These are phyloP conservation scores for Electrophaes corylata DNA, from an alignment of 2,888 invertebrate genomes.

Conservation along the genomic window DNA sequence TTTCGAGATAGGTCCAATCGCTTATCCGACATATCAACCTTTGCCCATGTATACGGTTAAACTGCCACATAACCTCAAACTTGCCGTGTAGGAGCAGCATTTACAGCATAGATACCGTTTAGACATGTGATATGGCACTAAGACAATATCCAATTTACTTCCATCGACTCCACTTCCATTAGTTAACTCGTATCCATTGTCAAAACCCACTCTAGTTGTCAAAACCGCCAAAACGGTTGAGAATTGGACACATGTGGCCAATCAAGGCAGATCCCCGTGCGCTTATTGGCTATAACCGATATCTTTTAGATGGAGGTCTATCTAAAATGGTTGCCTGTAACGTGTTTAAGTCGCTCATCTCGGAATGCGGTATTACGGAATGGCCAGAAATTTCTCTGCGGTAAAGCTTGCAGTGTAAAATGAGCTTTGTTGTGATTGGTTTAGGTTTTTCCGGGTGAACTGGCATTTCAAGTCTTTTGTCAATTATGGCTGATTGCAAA, in stretches of 20 bases:
- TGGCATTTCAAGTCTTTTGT: neutral
- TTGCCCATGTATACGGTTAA: neutral
- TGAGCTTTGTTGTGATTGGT: slow-evolving; percentile 48
- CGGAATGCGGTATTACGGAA: slow-evolving; percentile 80
- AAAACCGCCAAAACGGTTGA: slow-evolving; percentile 75
- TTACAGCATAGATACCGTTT: neutral
- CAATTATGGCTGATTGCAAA: neutral
- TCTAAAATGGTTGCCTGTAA: slow-evolving; percentile 65
- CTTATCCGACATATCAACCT: slow-evolving; percentile 47
- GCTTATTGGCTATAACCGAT: slow-evolving; percentile 48
- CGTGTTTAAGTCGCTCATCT: slow-evolving; percentile 82
- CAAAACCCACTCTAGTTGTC: slow-evolving; percentile 75
- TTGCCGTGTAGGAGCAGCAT: neutral
- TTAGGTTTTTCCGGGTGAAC: neutral
- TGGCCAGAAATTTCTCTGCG: slow-evolving; percentile 12
- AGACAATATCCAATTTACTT: slow-evolving; percentile 68
- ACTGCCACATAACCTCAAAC: neutral
- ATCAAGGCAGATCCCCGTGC: slow-evolving; percentile 49
- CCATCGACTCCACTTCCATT: slow-evolving; percentile 72
- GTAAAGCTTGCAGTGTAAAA: slow-evolving; percentile 11
- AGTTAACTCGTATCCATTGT: slow-evolving; percentile 75
- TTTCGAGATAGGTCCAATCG: slow-evolving; percentile 52
- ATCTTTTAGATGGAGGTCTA: slow-evolving; percentile 48
- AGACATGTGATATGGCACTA: slow-evolving; percentile 24
- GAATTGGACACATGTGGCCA: slow-evolving; percentile 67